Percentiles rank a stretch among this genome's conserved stretches.
Evolutionary conservation across 2,888 invertebrate species (phyloP).

Genomic region (Bombylius discolor): DNA sequence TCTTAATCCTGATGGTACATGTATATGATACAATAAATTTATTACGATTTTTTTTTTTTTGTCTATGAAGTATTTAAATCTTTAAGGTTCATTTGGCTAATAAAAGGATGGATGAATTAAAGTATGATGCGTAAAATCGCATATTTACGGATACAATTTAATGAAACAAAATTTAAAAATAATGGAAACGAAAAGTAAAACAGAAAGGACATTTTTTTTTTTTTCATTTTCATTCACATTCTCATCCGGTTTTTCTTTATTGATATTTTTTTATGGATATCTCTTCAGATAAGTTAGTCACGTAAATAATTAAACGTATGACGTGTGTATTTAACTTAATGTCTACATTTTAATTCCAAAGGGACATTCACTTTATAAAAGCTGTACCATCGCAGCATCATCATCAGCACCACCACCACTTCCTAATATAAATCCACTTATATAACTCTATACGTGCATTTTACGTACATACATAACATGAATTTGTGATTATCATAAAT

Average conservation of each 20-base stretch:
- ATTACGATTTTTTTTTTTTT: no score
- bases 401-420: not conserved
- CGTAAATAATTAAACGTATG: conserved; percentile 39
- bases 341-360: conserved; percentile 12
- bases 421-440: not conserved
- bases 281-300: conserved; percentile 29
- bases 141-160: no score
- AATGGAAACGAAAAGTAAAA: no score
- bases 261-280: not conserved
- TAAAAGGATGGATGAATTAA: no score
- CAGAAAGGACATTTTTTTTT: no score
- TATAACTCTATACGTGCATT: conserved; percentile 1
- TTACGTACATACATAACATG: not conserved
- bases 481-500: conserved; percentile 15
- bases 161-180: no score
- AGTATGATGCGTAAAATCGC: no score
- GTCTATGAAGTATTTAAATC: no score
- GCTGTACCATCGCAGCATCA: not conserved
- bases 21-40: no score
- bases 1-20: no score
- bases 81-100: no score
- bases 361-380: conserved; percentile 3
- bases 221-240: not conserved
- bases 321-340: conserved; percentile 28
- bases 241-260: not conserved